Percentiles rank a stretch among this genome's conserved stretches.
Conservation (phyloP, 2,113 vertebrate species). For the Rhinichthys klamathensis region DNA sequence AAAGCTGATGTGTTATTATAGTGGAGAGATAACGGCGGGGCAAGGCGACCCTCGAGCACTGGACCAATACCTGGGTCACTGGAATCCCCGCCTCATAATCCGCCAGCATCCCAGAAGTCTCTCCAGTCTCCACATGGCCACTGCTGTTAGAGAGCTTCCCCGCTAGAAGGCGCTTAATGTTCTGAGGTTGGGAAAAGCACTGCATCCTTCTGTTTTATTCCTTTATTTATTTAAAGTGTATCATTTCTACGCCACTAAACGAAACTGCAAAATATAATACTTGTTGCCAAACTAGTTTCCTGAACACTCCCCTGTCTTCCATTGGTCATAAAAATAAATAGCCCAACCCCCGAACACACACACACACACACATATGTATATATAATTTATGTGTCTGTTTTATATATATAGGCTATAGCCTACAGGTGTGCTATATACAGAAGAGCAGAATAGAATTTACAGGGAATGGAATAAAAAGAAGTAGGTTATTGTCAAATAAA, state of each 20-base stretch:
- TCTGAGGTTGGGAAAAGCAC: background rate
- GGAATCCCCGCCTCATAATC: conserved; percentile 74
- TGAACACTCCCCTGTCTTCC: background rate
- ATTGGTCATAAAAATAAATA: background rate
- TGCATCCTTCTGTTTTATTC: background rate
- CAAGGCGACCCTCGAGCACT: conserved; percentile 59
- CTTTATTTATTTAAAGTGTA: background rate
- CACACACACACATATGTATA: too few relatives aligned
- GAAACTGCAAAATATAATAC: background rate
- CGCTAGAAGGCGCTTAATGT: background rate
- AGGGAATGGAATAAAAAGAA: too few relatives aligned
- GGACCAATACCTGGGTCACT: conserved; percentile 72
- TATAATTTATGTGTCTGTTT: too few relatives aligned
- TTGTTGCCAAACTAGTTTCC: background rate
- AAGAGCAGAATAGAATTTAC: too few relatives aligned
- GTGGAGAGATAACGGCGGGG: conserved; percentile 65
- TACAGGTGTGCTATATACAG: too few relatives aligned
- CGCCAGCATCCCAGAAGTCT: conserved; percentile 70
- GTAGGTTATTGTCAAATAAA: too few relatives aligned
- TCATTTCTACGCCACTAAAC: background rate
- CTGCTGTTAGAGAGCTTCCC: background rate
- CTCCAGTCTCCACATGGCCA: conserved; percentile 25
- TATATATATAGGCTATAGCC: too few relatives aligned
- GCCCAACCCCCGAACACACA: too few relatives aligned
- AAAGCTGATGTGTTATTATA: conserved; percentile 76